Percentiles rank a stretch among this genome's conserved stretches.
Evolutionary conservation across 2,113 vertebrate species (phyloP).

Genomic region (Lates calcarifer): DNA sequence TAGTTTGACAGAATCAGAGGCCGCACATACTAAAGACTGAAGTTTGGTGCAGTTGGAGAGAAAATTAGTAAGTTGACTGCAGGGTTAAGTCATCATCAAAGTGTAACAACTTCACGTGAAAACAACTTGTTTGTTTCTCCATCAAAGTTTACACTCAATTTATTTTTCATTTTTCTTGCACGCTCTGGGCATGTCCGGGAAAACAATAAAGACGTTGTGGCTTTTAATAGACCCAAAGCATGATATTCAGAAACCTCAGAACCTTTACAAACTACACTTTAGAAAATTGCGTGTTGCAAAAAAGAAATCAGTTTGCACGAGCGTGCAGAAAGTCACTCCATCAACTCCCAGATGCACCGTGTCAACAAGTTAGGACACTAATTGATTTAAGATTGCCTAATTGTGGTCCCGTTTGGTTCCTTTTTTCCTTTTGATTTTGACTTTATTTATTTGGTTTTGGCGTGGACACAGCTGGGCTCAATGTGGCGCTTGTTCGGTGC

Average conservation of each 20-base stretch:
- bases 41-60: background rate
- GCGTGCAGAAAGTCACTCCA: slow-evolving; percentile 67
- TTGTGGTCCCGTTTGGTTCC: slow-evolving; percentile 48
- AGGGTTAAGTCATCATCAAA: slow-evolving; percentile 8
- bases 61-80: background rate
- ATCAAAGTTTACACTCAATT: slow-evolving; percentile 54
- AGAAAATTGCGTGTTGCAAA: slow-evolving; percentile 24
- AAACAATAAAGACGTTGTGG: slow-evolving; percentile 40
- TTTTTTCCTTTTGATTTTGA: slow-evolving; percentile 78
- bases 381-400: slow-evolving; percentile 80
- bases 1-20: background rate
- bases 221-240: slow-evolving; percentile 58
- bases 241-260: slow-evolving; percentile 58
- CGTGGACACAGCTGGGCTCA: slow-evolving; percentile 86
- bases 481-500: slow-evolving; percentile 77
- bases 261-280: slow-evolving; percentile 34
- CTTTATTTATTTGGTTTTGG: slow-evolving; percentile 83
- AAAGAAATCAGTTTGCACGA: slow-evolving; percentile 39
- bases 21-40: background rate
- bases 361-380: slow-evolving; percentile 75
- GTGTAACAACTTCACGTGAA: slow-evolving; percentile 11
- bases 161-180: slow-evolving; percentile 56
- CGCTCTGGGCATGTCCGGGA: slow-evolving; percentile 16
- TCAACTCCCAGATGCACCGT: slow-evolving; percentile 74
- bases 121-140: slow-evolving; percentile 53